These are phyloP conservation scores for Pempheris klunzingeri DNA, from an alignment of 2,797 vertebrate species.

Conservation along the genomic window DNA sequence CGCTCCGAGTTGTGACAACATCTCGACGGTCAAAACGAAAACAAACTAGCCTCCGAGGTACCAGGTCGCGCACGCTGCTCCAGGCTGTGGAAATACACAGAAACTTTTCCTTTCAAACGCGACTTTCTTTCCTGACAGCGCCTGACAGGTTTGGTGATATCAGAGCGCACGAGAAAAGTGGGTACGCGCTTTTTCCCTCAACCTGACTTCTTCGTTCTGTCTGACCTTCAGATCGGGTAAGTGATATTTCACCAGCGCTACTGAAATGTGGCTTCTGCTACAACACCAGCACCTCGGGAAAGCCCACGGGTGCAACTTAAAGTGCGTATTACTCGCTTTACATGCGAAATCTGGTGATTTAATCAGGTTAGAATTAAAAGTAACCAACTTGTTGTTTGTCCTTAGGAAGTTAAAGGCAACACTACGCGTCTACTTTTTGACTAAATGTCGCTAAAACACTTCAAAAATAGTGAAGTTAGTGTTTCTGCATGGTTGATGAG, in stretches of 20 bases:
- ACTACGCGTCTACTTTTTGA: neutral
- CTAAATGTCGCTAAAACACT: neutral
- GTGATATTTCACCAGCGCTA: slow-evolving; percentile 67
- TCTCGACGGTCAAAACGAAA: slow-evolving; percentile 80
- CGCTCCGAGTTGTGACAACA: slow-evolving; percentile 77
- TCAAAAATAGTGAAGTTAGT: neutral
- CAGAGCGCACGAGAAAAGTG: slow-evolving; percentile 46
- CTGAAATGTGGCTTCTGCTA: slow-evolving; percentile 6
- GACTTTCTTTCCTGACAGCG: neutral
- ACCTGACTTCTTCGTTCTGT: slow-evolving; percentile 72
- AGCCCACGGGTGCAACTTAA: rapidly evolving
- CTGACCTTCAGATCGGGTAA: slow-evolving; percentile 90
- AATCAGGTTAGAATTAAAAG: neutral
- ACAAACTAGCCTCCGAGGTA: slow-evolving; percentile 73
- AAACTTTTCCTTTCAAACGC: neutral
- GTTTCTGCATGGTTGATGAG: neutral
- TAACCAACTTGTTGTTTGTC: neutral
- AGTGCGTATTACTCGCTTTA: neutral
- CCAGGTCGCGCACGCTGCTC: slow-evolving; percentile 19
- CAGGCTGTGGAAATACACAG: slow-evolving; percentile 41
- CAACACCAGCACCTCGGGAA: slow-evolving; percentile 1
- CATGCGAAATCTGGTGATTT: neutral
- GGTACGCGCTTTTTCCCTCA: slow-evolving; percentile 70
- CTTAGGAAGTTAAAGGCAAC: neutral
- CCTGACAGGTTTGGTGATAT: neutral